Evolutionary conservation across 1,140 invertebrate genomes (phyloP).

Genomic region (Rhagoletis zephyria): DNA sequence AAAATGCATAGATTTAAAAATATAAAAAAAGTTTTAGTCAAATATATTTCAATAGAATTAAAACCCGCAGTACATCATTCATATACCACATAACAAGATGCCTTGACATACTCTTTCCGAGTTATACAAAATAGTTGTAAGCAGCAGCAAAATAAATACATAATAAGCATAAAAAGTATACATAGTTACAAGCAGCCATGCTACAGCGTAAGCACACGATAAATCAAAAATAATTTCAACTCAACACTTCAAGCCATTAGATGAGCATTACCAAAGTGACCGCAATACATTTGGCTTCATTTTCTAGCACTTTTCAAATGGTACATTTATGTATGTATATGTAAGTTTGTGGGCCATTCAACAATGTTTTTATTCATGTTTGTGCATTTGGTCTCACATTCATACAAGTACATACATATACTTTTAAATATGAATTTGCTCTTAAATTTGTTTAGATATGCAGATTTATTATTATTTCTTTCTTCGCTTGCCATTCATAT

Average conservation of each 20-base stretch:
- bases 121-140: too few relatives aligned
- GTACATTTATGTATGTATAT: background rate
- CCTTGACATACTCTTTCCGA: background rate
- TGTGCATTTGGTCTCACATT: background rate
- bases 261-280: slow-evolving; percentile 25
- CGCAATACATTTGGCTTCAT: background rate
- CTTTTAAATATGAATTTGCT: background rate
- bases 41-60: too few relatives aligned
- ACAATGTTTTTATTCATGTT: background rate
- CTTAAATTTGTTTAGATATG: background rate
- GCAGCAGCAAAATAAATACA: too few relatives aligned
- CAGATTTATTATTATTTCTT: background rate
- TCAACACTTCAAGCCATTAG: background rate
- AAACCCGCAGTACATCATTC: background rate
- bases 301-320: background rate
- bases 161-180: too few relatives aligned
- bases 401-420: background rate
- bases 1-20: too few relatives aligned
- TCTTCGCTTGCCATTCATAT: background rate
- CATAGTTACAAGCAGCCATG: too few relatives aligned
- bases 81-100: background rate
- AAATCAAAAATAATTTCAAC: slow-evolving; percentile 35
- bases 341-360: too few relatives aligned
- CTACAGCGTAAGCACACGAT: background rate
- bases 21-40: too few relatives aligned